phyloP scores from a whole-genome alignment of 2,797 vertebrate species.

The Simalia tracyae region DNA sequence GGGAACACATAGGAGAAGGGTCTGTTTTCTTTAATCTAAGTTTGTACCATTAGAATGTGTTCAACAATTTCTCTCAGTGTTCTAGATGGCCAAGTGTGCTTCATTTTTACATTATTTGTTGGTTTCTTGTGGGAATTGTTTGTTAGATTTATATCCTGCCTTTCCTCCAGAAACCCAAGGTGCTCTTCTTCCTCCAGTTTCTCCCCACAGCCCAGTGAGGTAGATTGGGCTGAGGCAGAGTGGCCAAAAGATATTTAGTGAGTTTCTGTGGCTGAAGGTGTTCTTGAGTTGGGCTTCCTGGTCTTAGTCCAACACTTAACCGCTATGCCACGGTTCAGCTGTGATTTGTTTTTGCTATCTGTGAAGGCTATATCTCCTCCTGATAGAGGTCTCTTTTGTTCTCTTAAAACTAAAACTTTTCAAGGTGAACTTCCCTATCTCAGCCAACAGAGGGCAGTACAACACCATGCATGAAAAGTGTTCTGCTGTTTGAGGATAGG shows the following conservation, averaged over 20 bases:
- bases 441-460: slow-evolving; percentile 67
- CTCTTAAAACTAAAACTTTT: no score
- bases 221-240: background rate
- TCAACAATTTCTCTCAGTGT: no score
- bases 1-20: no score
- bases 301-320: background rate
- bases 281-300: background rate
- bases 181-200: background rate
- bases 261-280: background rate
- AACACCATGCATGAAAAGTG: slow-evolving; percentile 53
- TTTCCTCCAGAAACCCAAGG: no score
- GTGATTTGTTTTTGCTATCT: background rate
- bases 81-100: no score
- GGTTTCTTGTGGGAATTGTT: no score
- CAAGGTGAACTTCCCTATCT: slow-evolving; percentile 41
- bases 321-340: background rate
- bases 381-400: background rate
- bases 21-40: no score
- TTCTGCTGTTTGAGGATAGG: background rate
- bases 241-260: background rate
- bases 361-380: background rate
- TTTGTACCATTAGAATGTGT: no score
- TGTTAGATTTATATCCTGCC: no score
- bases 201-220: background rate
- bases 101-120: no score